These are phyloP conservation scores for Tenthredo notha DNA, from an alignment of 2,888 invertebrate genomes.

Conservation along the genomic window DNA sequence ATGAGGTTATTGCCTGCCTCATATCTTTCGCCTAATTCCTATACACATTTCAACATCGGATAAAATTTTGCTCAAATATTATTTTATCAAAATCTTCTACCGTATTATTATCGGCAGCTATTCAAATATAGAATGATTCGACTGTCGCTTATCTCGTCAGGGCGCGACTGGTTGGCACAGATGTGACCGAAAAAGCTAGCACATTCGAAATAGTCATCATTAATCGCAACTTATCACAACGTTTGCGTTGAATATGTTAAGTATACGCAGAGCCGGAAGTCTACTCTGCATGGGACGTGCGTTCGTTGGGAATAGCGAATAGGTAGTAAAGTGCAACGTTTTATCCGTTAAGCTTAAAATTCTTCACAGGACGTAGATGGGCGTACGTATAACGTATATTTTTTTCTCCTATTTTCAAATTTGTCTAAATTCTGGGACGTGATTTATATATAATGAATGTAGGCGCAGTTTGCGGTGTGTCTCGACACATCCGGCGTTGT, in stretches of 20 bases:
- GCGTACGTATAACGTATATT: background rate
- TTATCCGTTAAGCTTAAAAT: slow-evolving; percentile 23
- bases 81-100: background rate
- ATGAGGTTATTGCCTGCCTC: background rate
- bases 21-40: background rate
- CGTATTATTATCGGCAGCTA: background rate
- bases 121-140: background rate
- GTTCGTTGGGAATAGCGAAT: background rate
- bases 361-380: slow-evolving; percentile 17
- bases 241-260: background rate
- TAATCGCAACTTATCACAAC: background rate
- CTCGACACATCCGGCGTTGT: background rate
- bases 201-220: slow-evolving; percentile 21
- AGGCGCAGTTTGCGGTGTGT: background rate
- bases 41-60: background rate
- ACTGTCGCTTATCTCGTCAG: background rate
- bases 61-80: background rate
- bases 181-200: background rate
- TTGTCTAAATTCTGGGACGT: background rate
- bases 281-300: background rate
- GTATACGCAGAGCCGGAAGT: slow-evolving; percentile 11
- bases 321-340: background rate
- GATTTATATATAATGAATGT: background rate
- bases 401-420: background rate
- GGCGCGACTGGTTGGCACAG: background rate